Conservation (phyloP, 2,113 vertebrate species). For the Sinocyclocheilus anophthalmus region DNA sequence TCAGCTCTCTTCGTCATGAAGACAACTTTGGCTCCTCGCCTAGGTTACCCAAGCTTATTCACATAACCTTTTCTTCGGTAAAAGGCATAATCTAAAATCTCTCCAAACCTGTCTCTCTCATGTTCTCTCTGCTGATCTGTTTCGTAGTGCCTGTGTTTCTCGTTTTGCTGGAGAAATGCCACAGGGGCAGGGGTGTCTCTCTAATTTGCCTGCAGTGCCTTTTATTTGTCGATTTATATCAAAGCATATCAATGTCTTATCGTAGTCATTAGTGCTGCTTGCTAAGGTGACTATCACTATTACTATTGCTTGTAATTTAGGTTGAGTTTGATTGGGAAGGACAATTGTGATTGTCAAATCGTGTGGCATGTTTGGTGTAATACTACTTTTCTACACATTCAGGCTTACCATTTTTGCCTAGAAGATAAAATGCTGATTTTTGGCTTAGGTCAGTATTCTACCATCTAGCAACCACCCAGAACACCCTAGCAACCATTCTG, state of each 20-base stretch:
- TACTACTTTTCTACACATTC: neutral
- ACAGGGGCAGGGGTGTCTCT: conserved; percentile 1
- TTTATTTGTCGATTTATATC: neutral
- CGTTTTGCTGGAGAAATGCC: conserved; percentile 18
- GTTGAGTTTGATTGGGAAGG: neutral
- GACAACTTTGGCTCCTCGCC: conserved; percentile 46
- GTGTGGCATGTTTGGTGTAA: neutral
- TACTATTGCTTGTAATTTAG: neutral
- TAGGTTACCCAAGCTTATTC: conserved; percentile 60
- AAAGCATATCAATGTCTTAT: conserved; percentile 2
- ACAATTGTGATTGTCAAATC: neutral
- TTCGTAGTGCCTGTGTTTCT: conserved; percentile 23
- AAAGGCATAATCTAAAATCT: conserved; percentile 47
- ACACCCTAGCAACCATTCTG: neutral
- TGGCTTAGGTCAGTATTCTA: neutral
- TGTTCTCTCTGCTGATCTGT: conserved; percentile 31
- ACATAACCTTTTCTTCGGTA: conserved; percentile 55
- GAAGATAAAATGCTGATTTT: neutral
- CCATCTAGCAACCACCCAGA: neutral
- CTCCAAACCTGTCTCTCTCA: conserved; percentile 24
- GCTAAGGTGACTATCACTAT: neutral
- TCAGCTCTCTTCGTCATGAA: conserved; percentile 45
- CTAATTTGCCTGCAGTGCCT: neutral
- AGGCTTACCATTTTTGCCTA: neutral
- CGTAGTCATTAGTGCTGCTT: conserved; percentile 3